Conservation (phyloP, 2,113 vertebrate species). For the Urocitellus parryii region DNA sequence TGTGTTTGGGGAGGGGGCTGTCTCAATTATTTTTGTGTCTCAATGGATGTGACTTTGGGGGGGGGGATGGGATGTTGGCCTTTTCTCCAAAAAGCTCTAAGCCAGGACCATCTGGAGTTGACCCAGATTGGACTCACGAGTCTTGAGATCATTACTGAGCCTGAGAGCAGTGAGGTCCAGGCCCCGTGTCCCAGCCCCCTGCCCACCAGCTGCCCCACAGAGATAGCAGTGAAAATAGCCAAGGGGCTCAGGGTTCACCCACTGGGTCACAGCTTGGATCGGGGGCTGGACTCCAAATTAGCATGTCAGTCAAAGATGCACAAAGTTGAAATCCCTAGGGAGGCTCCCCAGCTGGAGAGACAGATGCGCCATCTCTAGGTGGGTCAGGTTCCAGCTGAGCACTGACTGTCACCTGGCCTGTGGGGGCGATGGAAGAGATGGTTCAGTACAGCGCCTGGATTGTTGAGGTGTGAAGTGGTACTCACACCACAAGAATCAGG, state of each 20-base stretch:
- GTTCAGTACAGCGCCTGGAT: background rate
- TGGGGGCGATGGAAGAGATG: too few species aligned
- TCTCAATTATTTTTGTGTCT: constrained; percentile 72
- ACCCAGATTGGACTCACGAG: background rate
- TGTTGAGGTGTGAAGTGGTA: background rate
- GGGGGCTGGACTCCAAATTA: background rate
- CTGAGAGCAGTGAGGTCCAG: background rate
- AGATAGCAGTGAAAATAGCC: background rate
- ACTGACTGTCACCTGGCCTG: background rate
- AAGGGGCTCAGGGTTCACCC: background rate
- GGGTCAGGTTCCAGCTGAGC: background rate
- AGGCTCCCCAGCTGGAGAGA: background rate
- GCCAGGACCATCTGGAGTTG: background rate
- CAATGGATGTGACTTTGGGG: constrained; percentile 20
- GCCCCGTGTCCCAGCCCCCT: background rate
- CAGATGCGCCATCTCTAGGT: background rate
- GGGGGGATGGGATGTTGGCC: background rate
- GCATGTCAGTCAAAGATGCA: background rate
- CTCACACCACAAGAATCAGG: rapidly evolving
- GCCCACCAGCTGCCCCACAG: background rate
- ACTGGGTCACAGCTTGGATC: rapidly evolving
- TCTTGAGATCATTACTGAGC: background rate
- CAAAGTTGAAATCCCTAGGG: background rate
- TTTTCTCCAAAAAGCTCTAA: background rate
- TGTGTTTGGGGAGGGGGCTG: background rate